phyloP scores from a whole-genome alignment of 1,140 invertebrate genomes.

The Drepana arcuata region DNA sequence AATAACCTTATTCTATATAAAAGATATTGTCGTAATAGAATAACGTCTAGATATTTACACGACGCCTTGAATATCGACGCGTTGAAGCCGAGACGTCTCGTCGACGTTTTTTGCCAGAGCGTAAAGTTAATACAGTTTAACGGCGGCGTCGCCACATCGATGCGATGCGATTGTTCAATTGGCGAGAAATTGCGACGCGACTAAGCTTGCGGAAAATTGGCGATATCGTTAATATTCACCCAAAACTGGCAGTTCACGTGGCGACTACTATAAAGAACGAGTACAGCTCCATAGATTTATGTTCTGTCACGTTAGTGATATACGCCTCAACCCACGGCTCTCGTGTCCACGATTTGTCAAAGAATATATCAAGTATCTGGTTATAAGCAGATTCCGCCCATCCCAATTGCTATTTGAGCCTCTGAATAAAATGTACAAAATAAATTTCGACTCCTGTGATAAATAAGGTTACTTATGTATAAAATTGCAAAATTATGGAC shows the following conservation, averaged over 20 bases:
- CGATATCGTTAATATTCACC: slow-evolving; percentile 72
- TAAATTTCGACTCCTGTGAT: too few species aligned
- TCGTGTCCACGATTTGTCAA: slow-evolving; percentile 28
- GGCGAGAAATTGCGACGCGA: slow-evolving; percentile 68
- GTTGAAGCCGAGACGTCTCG: slow-evolving; percentile 1
- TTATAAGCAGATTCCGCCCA: slow-evolving; percentile 7
- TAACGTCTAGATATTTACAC: too few species aligned
- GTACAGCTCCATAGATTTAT: slow-evolving; percentile 65
- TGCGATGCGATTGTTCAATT: slow-evolving; percentile 67
- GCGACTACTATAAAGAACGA: slow-evolving; percentile 69
- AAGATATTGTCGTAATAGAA: too few species aligned
- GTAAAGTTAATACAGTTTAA: slow-evolving; percentile 16
- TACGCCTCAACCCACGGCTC: slow-evolving; percentile 36
- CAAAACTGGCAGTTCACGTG: slow-evolving; percentile 64
- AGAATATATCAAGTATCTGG: slow-evolving; percentile 31
- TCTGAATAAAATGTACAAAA: slow-evolving; percentile 6
- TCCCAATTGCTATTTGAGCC: slow-evolving; percentile 1
- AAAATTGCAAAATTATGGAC: too few species aligned
- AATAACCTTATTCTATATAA: too few species aligned
- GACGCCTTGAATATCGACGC: too few species aligned
- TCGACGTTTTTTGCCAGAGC: slow-evolving; percentile 23
- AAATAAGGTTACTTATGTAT: too few species aligned
- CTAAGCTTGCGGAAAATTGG: slow-evolving; percentile 69
- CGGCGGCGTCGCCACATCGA: slow-evolving; percentile 26
- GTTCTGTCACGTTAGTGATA: slow-evolving; percentile 66